Evolutionary conservation across 2,113 vertebrate genomes (phyloP).

Genomic region (Saccopteryx bilineata): DNA sequence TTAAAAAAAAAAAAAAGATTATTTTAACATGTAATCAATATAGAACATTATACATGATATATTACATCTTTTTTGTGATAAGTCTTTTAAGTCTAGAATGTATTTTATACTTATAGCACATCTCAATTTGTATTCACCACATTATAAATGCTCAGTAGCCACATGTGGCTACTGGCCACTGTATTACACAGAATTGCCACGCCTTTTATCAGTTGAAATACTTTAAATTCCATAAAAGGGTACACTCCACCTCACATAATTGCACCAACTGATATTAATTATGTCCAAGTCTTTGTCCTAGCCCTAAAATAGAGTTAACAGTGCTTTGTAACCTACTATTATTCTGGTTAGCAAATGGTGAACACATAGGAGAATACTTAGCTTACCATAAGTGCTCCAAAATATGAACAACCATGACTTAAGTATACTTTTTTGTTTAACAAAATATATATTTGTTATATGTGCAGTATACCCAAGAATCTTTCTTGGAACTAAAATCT

Average conservation of each 20-base stretch:
- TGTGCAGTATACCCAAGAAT: too few relatives aligned
- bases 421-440: conserved; percentile 20
- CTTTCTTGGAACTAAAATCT: too few relatives aligned
- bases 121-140: neutral
- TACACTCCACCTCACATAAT: neutral
- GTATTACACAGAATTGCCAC: neutral
- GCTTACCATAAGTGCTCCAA: neutral
- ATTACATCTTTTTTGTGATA: conserved; percentile 1
- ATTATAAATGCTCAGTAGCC: neutral
- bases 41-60: conserved; percentile 25
- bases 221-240: conserved; percentile 1
- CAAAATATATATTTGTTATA: neutral
- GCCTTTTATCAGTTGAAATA: neutral
- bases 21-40: conserved; percentile 12
- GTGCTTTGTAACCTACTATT: neutral
- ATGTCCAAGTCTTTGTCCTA: neutral
- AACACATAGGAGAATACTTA: neutral
- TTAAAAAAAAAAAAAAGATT: neutral
- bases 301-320: neutral
- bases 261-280: neutral
- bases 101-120: neutral
- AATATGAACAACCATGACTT: conserved; percentile 26
- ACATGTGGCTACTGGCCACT: neutral
- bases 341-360: neutral
- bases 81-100: neutral